Evolutionary conservation across 2,113 vertebrate species (phyloP), one percentile per base, ranked within the genome.

Genomic region (Ceratotherium simum): DNA sequence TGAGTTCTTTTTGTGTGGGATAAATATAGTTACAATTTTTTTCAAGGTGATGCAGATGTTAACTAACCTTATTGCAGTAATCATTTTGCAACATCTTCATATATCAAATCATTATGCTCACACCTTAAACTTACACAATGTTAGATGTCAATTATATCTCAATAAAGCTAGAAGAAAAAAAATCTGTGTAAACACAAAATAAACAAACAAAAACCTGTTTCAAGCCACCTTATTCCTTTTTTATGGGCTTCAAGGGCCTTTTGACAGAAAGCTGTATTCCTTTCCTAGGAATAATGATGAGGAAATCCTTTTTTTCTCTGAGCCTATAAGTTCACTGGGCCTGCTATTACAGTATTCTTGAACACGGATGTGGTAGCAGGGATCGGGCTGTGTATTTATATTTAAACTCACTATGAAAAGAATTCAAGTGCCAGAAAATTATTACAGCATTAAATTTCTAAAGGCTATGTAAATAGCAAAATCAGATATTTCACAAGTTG

Each of bases 321-420:
- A 89, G 4, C 12, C 12, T 33, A 7, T 33, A 33, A 64, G 21
- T 69, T 80, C 56, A 33, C 14, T 42, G 80, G n/a, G n/a, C 21
- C 48, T 67, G 27, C 20, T 81, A 21, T 85, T 60, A 48, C 33
- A 46, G 20, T 58, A 58, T 91, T 91, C 31, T 78, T 78, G 62
- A 67, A 69, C 33, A 25, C 54, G 86, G 79, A 75, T 67, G 7
- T 46, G 36, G 54, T 60, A 56, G 58, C 65, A 51, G 25, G 65
- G 29, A 20, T 42, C 25, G n/a, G 33, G 62, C 14, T 79, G 3
- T 80, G 42, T 42, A 31, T 73, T 95, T 95, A 62, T 75, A 75
- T 90, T 85, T 93, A 93, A 91, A 46, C 8, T 54, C 79, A 90
- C 20, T 81, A 31, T 67, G 42, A 17, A 87, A 86, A 91, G n/a